A percentile compares a stretch with the other conserved stretches of the same genome.
These are phyloP conservation scores for Tilapia sparmanii DNA, from an alignment of 2,113 vertebrate species.

Conservation along the genomic window DNA sequence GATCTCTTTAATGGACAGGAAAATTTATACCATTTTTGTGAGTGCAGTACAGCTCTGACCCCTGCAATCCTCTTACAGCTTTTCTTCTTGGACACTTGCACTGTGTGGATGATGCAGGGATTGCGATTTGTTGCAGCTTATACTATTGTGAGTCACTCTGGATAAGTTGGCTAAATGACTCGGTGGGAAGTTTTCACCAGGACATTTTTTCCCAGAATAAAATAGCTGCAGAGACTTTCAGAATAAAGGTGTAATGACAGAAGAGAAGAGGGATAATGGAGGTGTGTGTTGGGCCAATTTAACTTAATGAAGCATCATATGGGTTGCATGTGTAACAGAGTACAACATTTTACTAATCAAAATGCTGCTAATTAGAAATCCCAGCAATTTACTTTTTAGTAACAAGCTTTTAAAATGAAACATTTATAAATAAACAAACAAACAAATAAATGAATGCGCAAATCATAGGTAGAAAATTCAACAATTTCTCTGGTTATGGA, in stretches of 20 bases:
- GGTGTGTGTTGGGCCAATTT: background rate
- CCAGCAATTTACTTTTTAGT: background rate
- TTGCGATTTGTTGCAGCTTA: background rate
- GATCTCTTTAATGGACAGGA: background rate
- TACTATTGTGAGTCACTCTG: background rate
- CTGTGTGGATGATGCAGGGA: background rate
- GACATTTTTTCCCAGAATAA: background rate
- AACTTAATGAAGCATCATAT: background rate
- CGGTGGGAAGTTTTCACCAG: background rate
- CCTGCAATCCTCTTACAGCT: constrained; percentile 4
- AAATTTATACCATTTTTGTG: background rate
- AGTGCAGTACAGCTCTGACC: background rate
- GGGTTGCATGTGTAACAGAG: background rate
- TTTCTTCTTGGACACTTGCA: background rate
- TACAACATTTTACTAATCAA: background rate
- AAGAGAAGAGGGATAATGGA: background rate
- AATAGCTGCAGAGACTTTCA: background rate
- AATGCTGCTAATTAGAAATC: background rate
- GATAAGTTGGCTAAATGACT: background rate
- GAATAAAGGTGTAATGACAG: background rate
- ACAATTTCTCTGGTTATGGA: background rate
- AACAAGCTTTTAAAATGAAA: background rate
- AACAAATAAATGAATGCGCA: accelerated
- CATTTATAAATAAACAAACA: background rate
- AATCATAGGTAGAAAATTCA: background rate